These are phyloP conservation scores for Pituophis catenifer DNA, from an alignment of 2,113 vertebrate species.

Conservation along the genomic window DNA sequence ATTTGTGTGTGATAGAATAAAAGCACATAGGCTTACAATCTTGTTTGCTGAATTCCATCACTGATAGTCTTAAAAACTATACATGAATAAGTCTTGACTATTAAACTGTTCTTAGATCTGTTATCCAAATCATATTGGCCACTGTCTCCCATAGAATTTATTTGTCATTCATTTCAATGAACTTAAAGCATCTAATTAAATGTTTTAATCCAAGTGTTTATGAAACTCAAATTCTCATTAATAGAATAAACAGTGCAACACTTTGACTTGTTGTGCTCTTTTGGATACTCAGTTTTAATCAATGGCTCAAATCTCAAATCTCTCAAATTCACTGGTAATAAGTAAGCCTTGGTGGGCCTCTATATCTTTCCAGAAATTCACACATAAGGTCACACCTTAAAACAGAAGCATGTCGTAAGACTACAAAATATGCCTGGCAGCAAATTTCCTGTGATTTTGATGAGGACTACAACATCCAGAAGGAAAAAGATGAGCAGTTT, in stretches of 20 bases:
- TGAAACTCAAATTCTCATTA: background rate
- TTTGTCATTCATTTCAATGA: background rate
- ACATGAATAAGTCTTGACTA: background rate
- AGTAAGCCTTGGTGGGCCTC: background rate
- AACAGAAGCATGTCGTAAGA: constrained; percentile 17
- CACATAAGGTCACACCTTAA: constrained; percentile 46
- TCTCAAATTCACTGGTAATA: background rate
- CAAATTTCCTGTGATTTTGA: background rate
- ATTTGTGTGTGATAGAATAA: background rate
- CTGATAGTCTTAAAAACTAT: background rate
- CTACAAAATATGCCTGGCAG: constrained; percentile 46
- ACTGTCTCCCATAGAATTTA: background rate
- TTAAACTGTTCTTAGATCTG: background rate
- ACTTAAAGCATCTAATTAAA: background rate
- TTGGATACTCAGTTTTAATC: background rate
- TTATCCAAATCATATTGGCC: background rate
- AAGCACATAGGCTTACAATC: too few relatives aligned
- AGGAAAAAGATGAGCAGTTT: constrained; percentile 11
- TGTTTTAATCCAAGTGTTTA: background rate
- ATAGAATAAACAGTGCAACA: background rate
- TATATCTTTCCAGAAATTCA: constrained; percentile 37
- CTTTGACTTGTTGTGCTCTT: background rate
- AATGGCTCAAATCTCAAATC: background rate
- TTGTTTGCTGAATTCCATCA: background rate
- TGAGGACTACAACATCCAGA: background rate